phyloP scores from a whole-genome alignment of 2,888 invertebrate genomes.

The Tipula unca region DNA sequence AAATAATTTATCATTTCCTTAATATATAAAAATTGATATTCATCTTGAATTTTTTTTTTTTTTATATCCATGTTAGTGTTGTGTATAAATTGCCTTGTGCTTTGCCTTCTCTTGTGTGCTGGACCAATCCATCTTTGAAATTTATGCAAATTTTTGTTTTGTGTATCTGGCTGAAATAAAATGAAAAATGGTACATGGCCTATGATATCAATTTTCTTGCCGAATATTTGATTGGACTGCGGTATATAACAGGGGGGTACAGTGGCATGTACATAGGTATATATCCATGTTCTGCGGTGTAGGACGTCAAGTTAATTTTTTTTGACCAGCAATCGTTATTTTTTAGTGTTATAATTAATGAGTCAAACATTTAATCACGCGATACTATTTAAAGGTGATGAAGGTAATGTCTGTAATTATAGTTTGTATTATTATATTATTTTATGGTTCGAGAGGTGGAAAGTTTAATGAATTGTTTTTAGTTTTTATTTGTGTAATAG shows the following conservation, averaged over 20 bases:
- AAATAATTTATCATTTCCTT: background rate
- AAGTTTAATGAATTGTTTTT: background rate
- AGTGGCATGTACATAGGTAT: background rate
- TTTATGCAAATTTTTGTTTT: background rate
- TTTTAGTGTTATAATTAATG: conserved; percentile 4
- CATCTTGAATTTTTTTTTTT: background rate
- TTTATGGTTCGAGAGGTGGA: background rate
- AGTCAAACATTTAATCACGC: background rate
- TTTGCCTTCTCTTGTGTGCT: background rate
- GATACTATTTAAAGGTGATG: conserved; percentile 8
- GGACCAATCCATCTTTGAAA: background rate
- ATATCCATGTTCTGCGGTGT: background rate
- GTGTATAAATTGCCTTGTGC: background rate
- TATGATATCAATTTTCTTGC: background rate
- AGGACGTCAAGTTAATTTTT: background rate
- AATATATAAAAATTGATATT: background rate
- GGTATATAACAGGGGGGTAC: background rate
- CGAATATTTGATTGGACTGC: background rate
- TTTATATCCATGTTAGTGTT: background rate
- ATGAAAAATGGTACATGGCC: background rate
- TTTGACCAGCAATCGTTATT: background rate
- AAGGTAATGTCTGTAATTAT: conserved; percentile 8
- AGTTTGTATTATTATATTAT: background rate
- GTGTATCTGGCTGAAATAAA: background rate
- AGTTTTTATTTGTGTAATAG: background rate